These are phyloP conservation scores for Hormiphora californensis DNA, from an alignment of 37 sponge, comb jelly and placozoan species.

Conservation along the genomic window DNA sequence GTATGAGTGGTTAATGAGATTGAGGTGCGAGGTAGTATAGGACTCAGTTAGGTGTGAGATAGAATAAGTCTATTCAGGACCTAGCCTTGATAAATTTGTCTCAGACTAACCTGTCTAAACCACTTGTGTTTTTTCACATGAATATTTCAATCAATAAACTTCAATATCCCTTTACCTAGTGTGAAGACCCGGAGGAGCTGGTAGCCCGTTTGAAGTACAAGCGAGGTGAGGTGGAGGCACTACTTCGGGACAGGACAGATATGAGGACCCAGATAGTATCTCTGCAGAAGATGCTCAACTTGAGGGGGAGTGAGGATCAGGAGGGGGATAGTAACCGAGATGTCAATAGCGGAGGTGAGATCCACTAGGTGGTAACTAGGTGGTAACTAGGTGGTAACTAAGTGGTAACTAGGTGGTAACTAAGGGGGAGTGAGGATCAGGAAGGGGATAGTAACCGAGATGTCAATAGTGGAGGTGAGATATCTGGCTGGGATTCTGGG, in stretches of 20 bases:
- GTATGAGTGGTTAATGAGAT: not conserved
- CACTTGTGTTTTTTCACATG: no score
- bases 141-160: no score
- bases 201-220: slow-evolving; percentile 6
- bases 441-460: no score
- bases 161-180: no score
- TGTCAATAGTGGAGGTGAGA: not conserved
- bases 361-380: not conserved
- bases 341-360: not conserved
- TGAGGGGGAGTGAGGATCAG: not conserved
- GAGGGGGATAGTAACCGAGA: not conserved
- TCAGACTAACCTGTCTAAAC: no score
- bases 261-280: slow-evolving; percentile 51
- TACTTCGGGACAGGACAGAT: slow-evolving; percentile 20
- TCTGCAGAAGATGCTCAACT: slow-evolving; percentile 32
- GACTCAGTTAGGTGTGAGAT: no score
- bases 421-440: not conserved
- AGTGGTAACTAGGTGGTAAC: no score
- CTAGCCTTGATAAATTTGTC: no score
- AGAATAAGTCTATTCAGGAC: no score
- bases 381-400: not conserved
- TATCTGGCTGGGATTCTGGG: no score
- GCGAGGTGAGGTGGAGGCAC: slow-evolving; percentile 10
- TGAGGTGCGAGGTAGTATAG: no score
- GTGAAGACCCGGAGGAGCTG: slow-evolving; percentile 19